Conservation (phyloP, 2,113 vertebrate genomes). For the Uria aalge region DNA sequence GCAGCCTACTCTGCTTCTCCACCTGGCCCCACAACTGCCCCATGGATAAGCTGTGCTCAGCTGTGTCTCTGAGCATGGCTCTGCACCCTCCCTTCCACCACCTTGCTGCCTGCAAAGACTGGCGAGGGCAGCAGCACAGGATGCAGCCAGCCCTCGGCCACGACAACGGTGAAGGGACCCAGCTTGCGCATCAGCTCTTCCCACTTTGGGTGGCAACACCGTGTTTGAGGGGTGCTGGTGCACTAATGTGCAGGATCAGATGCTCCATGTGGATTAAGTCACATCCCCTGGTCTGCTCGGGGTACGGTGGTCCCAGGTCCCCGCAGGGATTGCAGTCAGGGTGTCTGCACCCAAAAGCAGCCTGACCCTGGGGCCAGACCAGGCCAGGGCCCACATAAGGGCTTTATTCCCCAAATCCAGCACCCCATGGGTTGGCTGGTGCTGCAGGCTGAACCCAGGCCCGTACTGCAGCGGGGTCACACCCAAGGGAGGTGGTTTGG, state of each 20-base stretch:
- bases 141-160: too few relatives aligned
- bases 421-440: fast-evolving
- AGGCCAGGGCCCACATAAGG: too few relatives aligned
- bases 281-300: fast-evolving
- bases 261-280: fast-evolving
- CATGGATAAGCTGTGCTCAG: background rate
- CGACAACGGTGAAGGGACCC: fast-evolving
- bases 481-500: background rate
- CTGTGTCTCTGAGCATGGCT: fast-evolving
- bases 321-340: background rate
- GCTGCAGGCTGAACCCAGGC: background rate
- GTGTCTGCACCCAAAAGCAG: background rate
- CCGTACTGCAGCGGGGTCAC: fast-evolving
- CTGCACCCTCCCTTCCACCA: background rate
- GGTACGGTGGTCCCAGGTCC: fast-evolving
- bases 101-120: background rate
- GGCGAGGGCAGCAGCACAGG: fast-evolving
- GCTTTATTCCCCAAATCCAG: background rate
- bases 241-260: fast-evolving
- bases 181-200: fast-evolving
- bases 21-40: background rate
- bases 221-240: fast-evolving
- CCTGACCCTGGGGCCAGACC: too few relatives aligned
- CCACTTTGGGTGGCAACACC: background rate
- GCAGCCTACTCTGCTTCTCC: background rate